Percentiles rank a stretch among this genome's conserved stretches.
These are phyloP conservation scores for Uropsilus gracilis DNA, from an alignment of 2,113 vertebrate species.

Conservation along the genomic window DNA sequence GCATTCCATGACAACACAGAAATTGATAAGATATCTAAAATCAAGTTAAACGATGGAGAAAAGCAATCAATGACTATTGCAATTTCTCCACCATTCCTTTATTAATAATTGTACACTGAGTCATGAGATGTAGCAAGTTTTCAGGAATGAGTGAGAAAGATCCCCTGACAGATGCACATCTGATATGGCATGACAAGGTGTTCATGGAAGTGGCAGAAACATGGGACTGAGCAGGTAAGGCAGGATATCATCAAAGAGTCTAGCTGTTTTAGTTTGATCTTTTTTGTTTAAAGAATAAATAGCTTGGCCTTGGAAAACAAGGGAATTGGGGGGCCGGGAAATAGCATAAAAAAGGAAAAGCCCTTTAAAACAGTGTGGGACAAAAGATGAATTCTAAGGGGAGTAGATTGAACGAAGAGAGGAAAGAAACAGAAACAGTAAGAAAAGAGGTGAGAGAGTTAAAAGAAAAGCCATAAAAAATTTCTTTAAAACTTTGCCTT, in stretches of 20 bases:
- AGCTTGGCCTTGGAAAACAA: background rate
- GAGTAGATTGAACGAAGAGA: too few relatives aligned
- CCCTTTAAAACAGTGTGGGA: background rate
- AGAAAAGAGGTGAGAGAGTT: background rate
- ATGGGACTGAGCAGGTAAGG: too few relatives aligned
- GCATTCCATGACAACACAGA: background rate
- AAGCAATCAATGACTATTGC: background rate
- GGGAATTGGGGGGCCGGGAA: background rate
- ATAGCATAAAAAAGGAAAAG: background rate
- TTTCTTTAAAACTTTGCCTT: background rate
- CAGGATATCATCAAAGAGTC: background rate
- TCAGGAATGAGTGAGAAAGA: background rate
- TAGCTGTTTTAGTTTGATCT: background rate
- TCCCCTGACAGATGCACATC: background rate
- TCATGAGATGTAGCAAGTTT: background rate
- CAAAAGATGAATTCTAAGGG: background rate
- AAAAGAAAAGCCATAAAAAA: background rate
- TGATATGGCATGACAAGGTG: background rate
- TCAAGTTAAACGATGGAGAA: background rate
- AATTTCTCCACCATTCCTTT: background rate
- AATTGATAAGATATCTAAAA: background rate
- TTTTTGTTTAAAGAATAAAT: background rate
- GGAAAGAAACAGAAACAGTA: background rate
- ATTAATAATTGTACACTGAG: background rate
- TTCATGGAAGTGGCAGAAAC: background rate